Base-by-base conservation (phyloP, 2,888 invertebrate genomes). In the Heteromyza rotundicornis region DNA sequence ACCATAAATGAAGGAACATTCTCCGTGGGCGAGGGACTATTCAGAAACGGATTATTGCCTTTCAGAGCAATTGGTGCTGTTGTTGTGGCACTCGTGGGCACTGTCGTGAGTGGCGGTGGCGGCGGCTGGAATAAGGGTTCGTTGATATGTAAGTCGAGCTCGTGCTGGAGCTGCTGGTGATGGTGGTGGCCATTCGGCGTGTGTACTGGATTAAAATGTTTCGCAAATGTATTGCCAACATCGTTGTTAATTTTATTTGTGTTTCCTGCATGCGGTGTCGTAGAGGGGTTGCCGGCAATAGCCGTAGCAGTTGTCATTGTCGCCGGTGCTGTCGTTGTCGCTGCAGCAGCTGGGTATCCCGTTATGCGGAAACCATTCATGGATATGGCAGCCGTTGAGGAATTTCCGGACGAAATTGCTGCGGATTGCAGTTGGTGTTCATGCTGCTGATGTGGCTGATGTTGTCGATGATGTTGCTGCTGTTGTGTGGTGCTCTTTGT, bases 41-140 rank as follows among this genome's bases (percentile, higher is more conserved):
- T 79, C 17, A 79, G 59, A 59, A 79, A 79, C 0, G 79, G 79
- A 76, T 79, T 79, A 67, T 77, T 79, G 47, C 79, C 79, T 47
- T 79, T 79, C 76, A 67, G 86, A 81, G 70, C 84, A 65, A 76
- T 81, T 61, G 77, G 75, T 56, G 76, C 79, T 0, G 76, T 72
- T 56, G 77, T 65, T 2, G 68, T 75, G 20, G 71, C 65, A 14
- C 68, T 68, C 8, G 76, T 64, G 23, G 68, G 60, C 60, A 76
- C 72, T 63, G 69, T 77, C 1, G 76, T 76, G 58, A 76, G 36
- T 51, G 74, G 74, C 1, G 77, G 74, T 56, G 79, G 74, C 51
- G 79, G 76, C 17, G 66, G 65, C 24, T 74, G 78, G 57, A 71
- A 55, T 62, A 69, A 66, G 12, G 72, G 60, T 57, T 80, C 79